phyloP scores from a whole-genome alignment of 1,140 invertebrate genomes.

The Philopotamus ludificatus region DNA sequence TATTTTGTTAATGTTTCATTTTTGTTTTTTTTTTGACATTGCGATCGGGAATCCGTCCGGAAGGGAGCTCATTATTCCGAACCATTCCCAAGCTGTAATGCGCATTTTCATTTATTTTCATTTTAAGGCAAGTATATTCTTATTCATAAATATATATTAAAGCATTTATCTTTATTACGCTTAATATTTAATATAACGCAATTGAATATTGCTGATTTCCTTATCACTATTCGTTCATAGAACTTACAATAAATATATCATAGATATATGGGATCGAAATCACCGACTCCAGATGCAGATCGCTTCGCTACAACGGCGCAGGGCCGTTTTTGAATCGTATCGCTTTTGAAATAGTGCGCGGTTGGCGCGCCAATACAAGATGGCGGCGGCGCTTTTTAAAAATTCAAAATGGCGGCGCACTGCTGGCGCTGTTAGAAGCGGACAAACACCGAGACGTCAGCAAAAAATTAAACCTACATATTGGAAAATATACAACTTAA shows the following conservation, averaged over 20 bases:
- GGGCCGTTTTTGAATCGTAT: slow-evolving; percentile 25
- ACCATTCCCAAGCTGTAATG: slow-evolving; percentile 30
- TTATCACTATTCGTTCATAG: slow-evolving; percentile 72
- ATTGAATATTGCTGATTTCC: slow-evolving; percentile 38
- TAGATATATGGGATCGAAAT: slow-evolving; percentile 93
- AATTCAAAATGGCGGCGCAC: slow-evolving; percentile 35
- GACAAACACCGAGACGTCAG: slow-evolving; percentile 34
- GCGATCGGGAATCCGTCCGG: slow-evolving; percentile 34
- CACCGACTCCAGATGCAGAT: slow-evolving; percentile 59
- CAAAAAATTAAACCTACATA: slow-evolving; percentile 34
- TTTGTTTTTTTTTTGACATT: too few species aligned
- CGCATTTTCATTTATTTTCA: slow-evolving; percentile 9
- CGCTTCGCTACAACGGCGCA: slow-evolving; percentile 37
- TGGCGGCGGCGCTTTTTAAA: slow-evolving; percentile 16
- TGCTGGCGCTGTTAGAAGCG: too few species aligned
- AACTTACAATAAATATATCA: slow-evolving; percentile 93
- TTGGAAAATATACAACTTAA: slow-evolving; percentile 2
- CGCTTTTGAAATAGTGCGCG: neutral
- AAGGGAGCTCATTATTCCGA: slow-evolving; percentile 41
- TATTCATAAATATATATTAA: slow-evolving; percentile 25
- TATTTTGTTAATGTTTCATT: too few species aligned
- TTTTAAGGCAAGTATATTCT: neutral
- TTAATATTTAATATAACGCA: slow-evolving; percentile 26
- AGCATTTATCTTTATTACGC: slow-evolving; percentile 34
- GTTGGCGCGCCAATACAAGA: slow-evolving; percentile 2